Evolutionary conservation across 1,140 invertebrate genomes (phyloP), one percentile per base, ranked within the genome.

Genomic region (Drosophila ficusphila): DNA sequence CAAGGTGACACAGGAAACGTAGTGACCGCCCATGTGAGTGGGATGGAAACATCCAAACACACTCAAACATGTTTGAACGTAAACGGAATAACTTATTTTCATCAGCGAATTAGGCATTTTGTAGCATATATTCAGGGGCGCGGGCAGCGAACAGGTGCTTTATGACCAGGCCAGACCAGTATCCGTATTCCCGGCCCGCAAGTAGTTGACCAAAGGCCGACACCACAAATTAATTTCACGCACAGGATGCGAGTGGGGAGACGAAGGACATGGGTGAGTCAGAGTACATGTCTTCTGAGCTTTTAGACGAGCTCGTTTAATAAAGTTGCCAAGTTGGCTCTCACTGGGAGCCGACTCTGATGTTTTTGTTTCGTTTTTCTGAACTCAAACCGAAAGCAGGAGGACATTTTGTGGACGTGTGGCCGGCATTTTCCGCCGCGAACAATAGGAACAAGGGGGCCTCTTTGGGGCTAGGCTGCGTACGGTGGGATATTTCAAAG

Each of bases 61-160:
- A 27, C 21, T 8, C 23, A 18, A 12, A 18, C 44, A 18, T 2
- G 14, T 5, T 27, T 12, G 12, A 31, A 71, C 69, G 61, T 69
- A 73, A 61, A 67, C 56, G 72, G 76, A 78, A 78, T 71, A 78
- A 78, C 52, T 78, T 75, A 72, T 78, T 71, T 71, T 51, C 67
- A 67, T 65, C 54, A 39, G 75, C 72, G 75, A 76, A 78, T 76
- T 76, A 76, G 68, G 49, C 76, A 78, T 76, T 78, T 78, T 76
- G 76, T 75, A 77, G 60, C 72, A 78, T 76, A 76, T 67, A 57
- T 78, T 78, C 65, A 75, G 48, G 57, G 64, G 56, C 27, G 31
- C 21, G 18, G 54, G 3, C 38, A 53, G 18, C 18, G 18, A 16
- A 34, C 60, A 67, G 9, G 48, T 57, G 34, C 27, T 49, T 48